phyloP scores from a whole-genome alignment of 2,797 vertebrate genomes.

The Sciurus carolinensis region DNA sequence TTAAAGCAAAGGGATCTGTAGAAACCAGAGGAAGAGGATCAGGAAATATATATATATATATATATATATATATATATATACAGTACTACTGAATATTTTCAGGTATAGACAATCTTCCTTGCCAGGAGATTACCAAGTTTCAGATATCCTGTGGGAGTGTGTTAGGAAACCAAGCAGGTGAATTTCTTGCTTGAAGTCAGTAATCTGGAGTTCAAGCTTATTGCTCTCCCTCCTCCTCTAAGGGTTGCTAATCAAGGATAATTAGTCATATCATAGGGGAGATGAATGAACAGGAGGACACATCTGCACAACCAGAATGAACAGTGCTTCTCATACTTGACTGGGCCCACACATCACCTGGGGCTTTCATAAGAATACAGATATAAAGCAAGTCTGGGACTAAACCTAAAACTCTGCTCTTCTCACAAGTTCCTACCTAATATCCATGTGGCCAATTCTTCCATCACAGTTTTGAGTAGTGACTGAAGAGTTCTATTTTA shows the following conservation, averaged over 20 bases:
- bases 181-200: background rate
- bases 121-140: background rate
- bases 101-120: background rate
- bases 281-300: background rate
- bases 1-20: background rate
- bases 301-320: background rate
- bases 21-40: background rate
- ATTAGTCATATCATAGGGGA: slow-evolving; percentile 52
- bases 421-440: background rate
- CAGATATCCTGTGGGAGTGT: background rate
- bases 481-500: background rate
- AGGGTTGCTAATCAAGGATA: slow-evolving; percentile 23
- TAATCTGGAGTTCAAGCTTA: slow-evolving; percentile 46
- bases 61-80: background rate
- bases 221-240: background rate
- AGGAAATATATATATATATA: background rate
- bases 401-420: background rate
- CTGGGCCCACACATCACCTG: background rate
- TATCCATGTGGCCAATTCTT: background rate
- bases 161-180: background rate
- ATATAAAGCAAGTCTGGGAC: background rate
- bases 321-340: background rate
- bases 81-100: background rate
- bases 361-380: background rate
- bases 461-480: background rate